Conservation (phyloP, 2,797 vertebrate genomes). For the Coreius guichenoti region DNA sequence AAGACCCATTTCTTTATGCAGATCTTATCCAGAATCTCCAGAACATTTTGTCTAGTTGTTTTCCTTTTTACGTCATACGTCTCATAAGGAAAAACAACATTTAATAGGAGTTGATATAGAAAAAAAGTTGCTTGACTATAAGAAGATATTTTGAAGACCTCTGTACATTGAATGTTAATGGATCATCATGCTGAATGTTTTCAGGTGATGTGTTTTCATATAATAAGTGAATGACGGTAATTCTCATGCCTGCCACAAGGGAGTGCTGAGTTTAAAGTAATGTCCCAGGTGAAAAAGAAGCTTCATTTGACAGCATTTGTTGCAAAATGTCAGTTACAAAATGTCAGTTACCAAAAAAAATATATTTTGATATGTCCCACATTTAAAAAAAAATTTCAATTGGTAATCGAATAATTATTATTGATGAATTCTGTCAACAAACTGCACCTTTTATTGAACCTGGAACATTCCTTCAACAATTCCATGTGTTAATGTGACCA, state of each 20-base stretch:
- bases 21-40: not conserved
- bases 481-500: not conserved
- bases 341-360: too few relatives aligned
- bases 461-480: not conserved
- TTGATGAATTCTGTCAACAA: not conserved
- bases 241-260: constrained; percentile 22
- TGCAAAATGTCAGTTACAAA: not conserved
- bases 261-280: not conserved
- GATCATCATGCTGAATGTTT: not conserved
- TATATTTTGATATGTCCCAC: not conserved
- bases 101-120: not conserved
- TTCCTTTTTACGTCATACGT: not conserved
- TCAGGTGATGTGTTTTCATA: not conserved
- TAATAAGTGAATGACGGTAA: not conserved
- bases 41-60: not conserved
- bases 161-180: not conserved
- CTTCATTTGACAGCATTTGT: not conserved
- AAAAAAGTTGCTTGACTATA: not conserved
- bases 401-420: not conserved
- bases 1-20: not conserved
- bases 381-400: not conserved
- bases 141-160: not conserved
- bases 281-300: not conserved
- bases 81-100: not conserved
- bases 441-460: not conserved